Base-by-base conservation (phyloP, 1,140 invertebrate species). In the Luehdorfia chinensis region DNA sequence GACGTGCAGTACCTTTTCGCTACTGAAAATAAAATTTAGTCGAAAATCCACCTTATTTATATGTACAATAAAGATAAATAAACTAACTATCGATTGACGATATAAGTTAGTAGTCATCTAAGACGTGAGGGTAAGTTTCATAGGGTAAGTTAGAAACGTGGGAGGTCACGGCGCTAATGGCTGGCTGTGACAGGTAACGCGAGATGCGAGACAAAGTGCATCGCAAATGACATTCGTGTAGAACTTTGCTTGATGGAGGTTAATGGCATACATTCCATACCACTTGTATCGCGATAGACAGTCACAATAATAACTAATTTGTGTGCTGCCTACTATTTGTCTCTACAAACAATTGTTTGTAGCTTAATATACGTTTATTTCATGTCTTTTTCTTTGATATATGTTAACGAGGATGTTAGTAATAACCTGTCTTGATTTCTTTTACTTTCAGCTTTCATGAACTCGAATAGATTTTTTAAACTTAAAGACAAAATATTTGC, bases 141-240 rank as follows among this genome's bases (percentile, higher is more conserved):
- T 70, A 62, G 75, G 75, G 77, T 73, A 69, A 66, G 69, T 77
- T 69, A 45, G 58, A 55, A 52, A 62, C 60, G 67, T 70, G 67
- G 71, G 71, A 77, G 75, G 81, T 85, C 75, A 83, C 28, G 21
- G 49, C 62, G 59, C 73, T 85, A 85, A 85, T 85, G 76, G 80
- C 59, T 76, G 73, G 34, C 58, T 51, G 67, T 76, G 76, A 80
- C 81, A 85, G 76, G 78, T 85, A 83, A 83, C 63, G 61, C 58
- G 81, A 83, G 74, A 79, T 55, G 61, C 48, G 57, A 75, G 71
- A 78, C 76, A 83, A 83, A 85, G 78, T 85, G 81, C 81, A 85
- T 72, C 72, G 67, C 61, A 75, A 62, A 75, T 78, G 77, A 79
- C 74, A 69, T 75, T 62, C 56, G 57, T 50, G 58, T 41, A 56